Base-by-base conservation (phyloP, 2,113 vertebrate species). In the Prinia subflava region DNA sequence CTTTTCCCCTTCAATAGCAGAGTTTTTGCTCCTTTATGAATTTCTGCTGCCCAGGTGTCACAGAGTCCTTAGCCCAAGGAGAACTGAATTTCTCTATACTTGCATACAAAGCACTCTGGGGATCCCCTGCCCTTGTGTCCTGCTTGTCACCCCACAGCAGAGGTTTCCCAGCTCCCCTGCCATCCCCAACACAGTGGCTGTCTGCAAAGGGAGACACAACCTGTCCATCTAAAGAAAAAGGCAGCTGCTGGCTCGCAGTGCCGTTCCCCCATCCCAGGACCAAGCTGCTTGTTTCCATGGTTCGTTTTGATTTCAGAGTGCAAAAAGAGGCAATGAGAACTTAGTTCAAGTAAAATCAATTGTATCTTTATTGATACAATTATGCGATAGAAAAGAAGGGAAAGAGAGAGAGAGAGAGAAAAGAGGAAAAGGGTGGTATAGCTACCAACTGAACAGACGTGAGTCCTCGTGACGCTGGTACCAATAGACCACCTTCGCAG, bases 131-230 rank as follows among this genome's bases (percentile, higher is more conserved):
- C 30, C 18, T 67, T 16, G 13, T 46, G 42, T 9, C 12, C 28
- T 21, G n/a, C 27, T 78, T 39, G 47, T 12, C 46, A 62, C 14
- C 13, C 27, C 1, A 0, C 21, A 39, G 59, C 3, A 2, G 46
- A 56, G 19, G 15, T 14, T 47, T 17, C 55, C 68, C 53, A 35
- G 50, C n/a, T 80, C 19, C 64, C 0, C 1, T 47, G 27, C 27
- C 49, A 70, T 23, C 15, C 46, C 1, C 2, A 4, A n/a, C 3
- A 1, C 2, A 1, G 50, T 6, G 39, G 33, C 42, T 67, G 37
- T 53, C 14, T 47, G 55, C 52, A 59, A 1, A 57, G 19, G 14
- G 13, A 70, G 18, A 31, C 56, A 65, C 25, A 14, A 35, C 18
- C 83, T 35, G 25, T 11, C 3, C 2, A 28, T 47, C 21, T 35